phyloP scores from a whole-genome alignment of 35 echinoderm and acorn worm species.

The Holothuria glaberrima region DNA sequence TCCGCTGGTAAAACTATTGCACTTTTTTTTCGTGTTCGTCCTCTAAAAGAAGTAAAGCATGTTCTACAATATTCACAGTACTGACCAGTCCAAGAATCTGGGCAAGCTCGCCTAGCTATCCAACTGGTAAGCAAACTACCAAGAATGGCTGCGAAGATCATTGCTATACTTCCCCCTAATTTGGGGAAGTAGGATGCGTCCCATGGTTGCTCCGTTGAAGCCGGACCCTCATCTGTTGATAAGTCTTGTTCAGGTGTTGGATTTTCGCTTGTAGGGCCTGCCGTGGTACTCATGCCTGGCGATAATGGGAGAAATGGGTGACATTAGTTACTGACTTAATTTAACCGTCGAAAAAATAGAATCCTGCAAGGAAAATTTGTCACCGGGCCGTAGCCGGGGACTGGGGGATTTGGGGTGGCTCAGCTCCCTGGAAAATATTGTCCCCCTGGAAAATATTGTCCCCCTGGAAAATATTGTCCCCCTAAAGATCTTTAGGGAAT shows the following conservation, averaged over 20 bases:
- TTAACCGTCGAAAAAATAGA: too few species aligned
- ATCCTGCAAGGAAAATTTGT: too few species aligned
- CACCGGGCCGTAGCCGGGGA: too few species aligned
- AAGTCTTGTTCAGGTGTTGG: neutral
- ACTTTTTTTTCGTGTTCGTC: constrained; percentile 5
- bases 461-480: too few species aligned
- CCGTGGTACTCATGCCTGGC: neutral
- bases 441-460: too few species aligned
- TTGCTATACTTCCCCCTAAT: neutral
- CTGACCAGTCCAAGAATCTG: constrained; percentile 43
- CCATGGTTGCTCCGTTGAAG: neutral
- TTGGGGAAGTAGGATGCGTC: constrained; percentile 2
- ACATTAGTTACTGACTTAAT: too few species aligned
- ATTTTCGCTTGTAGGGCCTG: neutral
- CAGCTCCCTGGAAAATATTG: too few species aligned
- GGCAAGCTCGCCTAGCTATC: constrained; percentile 10
- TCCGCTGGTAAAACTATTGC: constrained; percentile 31
- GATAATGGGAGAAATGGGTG: too few species aligned
- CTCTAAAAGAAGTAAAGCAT: neutral
- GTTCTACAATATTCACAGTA: constrained; percentile 15
- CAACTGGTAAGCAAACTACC: constrained; percentile 16
- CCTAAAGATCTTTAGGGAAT: too few species aligned
- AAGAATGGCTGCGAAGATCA: constrained; percentile 28
- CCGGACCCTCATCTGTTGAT: neutral
- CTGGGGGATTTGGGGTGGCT: too few species aligned